Conservation (phyloP, 2,888 invertebrate genomes). For the Emesis furor region DNA sequence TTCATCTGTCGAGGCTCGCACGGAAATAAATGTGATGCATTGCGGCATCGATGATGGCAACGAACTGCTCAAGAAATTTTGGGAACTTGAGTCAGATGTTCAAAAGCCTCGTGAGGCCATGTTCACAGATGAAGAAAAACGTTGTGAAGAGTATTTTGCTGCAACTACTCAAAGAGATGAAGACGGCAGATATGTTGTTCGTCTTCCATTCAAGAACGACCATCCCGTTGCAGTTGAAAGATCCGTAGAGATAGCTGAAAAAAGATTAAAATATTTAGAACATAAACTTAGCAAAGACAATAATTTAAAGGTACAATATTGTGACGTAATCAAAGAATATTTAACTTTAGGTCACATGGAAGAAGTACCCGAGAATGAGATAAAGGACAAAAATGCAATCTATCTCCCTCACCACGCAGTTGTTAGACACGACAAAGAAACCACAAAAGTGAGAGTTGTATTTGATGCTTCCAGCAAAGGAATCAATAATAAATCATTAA, state of each 20-base stretch:
- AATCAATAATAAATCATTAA: constrained; percentile 48
- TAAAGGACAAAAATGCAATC: background rate
- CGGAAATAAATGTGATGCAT: too few relatives aligned
- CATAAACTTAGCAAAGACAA: constrained; percentile 38
- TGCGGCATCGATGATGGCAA: background rate
- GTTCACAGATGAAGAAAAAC: constrained; percentile 36
- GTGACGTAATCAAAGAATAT: constrained; percentile 56
- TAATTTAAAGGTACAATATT: constrained; percentile 43
- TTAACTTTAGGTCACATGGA: constrained; percentile 45
- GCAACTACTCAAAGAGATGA: constrained; percentile 43
- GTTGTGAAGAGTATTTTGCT: constrained; percentile 46
- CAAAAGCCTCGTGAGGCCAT: constrained; percentile 24
- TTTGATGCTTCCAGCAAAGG: constrained; percentile 60
- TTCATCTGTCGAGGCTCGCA: too few relatives aligned
- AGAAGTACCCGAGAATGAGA: constrained; percentile 28
- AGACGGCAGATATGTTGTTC: constrained; percentile 53
- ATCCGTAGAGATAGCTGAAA: constrained; percentile 47
- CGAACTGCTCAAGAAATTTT: constrained; percentile 41
- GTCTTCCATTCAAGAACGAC: constrained; percentile 51
- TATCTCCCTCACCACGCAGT: constrained; percentile 63
- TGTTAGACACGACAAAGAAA: constrained; percentile 46
- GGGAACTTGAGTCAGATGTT: constrained; percentile 49
- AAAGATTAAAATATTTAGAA: constrained; percentile 47
- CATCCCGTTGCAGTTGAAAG: constrained; percentile 43
- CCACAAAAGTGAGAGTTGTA: constrained; percentile 57